Base-by-base conservation (phyloP, 2,888 invertebrate species). In the Trypoxylon attenuatum region DNA sequence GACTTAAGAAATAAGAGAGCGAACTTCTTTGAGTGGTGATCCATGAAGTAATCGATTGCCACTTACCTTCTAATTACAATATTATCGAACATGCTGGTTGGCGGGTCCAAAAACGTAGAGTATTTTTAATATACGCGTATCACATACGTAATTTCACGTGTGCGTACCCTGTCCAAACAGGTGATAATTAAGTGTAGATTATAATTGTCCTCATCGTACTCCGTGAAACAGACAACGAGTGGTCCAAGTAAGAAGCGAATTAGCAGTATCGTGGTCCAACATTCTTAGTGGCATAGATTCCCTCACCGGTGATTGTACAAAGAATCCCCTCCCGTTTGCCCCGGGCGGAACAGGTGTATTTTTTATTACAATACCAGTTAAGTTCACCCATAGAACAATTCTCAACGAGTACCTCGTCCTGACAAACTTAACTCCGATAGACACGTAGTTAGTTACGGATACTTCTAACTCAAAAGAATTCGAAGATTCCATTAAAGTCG, bases 71-170 rank as follows among this genome's bases (percentile, higher is more conserved):
- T 61, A 73, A 61, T 69, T 76, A 76, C 64, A 57, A 76, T 77
- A 80, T 67, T 73, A 79, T 71, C 71, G 71, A 77, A 66, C 47
- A 82, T 77, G 86, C 86, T 87, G 86, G 86, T 87, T 87, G 84
- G 84, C 81, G 87, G 86, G 87, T 86, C 87, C 87, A 87, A 87
- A 81, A 83, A 85, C 81, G 85, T 86, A 86, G 85, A 76, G 80
- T 84, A 85, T 83, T 81, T 77, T 82, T 82, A 79, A 79, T 77
- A 74, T 58, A 55, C 52, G 46, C 38, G 42, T 23, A 22, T 41
- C 49, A 41, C 49, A 38, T 55, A 56, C 39, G 41, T 46, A 21
- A n/a, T n/a, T 2, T 8, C 22, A 27, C 38, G 53, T 56, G 27
- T 56, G 33, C 15, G 46, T 39, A 18, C 25, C 53, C 50, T 45